Percentiles rank a stretch among this genome's conserved stretches.
Evolutionary conservation across 1,140 invertebrate genomes (phyloP).

Genomic region (Cotesia typhae): DNA sequence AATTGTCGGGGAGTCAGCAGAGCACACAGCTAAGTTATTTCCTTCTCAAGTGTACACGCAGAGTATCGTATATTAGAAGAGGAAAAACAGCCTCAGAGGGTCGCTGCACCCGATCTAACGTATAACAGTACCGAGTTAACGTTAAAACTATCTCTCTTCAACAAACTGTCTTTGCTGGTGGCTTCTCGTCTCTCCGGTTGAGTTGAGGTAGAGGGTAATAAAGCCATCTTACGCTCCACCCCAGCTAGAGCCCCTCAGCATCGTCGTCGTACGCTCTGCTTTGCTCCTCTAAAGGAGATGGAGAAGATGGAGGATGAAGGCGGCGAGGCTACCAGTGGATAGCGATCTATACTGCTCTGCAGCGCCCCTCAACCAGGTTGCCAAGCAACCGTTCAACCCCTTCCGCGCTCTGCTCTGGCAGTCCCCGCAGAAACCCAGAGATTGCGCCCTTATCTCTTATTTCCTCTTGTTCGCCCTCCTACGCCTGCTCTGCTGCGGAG

Average conservation of each 20-base stretch:
- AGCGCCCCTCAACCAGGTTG: slow-evolving; percentile 42
- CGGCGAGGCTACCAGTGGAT: slow-evolving; percentile 31
- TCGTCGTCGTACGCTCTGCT: slow-evolving; percentile 5
- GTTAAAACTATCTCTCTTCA: slow-evolving; percentile 24
- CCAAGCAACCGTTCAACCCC: slow-evolving; percentile 45
- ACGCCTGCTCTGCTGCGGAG: neutral
- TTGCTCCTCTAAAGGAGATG: slow-evolving; percentile 31
- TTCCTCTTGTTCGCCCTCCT: slow-evolving; percentile 28
- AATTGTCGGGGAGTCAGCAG: slow-evolving; percentile 28
- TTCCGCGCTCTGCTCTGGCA: slow-evolving; percentile 32
- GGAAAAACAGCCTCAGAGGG: slow-evolving; percentile 17
- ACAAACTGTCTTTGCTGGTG: too few relatives aligned
- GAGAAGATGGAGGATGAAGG: slow-evolving; percentile 44
- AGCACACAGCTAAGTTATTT: slow-evolving; percentile 35
- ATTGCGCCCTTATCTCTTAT: slow-evolving; percentile 54
- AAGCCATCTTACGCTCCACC: slow-evolving; percentile 43
- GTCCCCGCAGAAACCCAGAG: slow-evolving; percentile 39
- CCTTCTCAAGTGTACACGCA: slow-evolving; percentile 11
- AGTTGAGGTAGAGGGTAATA: slow-evolving; percentile 39
- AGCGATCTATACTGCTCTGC: slow-evolving; percentile 46
- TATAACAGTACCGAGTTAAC: neutral
- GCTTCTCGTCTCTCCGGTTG: too few relatives aligned
- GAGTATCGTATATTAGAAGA: too few relatives aligned
- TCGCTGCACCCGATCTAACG: slow-evolving; percentile 23
- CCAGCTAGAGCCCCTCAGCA: slow-evolving; percentile 16